Base-by-base conservation (phyloP, 2,797 vertebrate species). In the Gymnothorax javanicus region DNA sequence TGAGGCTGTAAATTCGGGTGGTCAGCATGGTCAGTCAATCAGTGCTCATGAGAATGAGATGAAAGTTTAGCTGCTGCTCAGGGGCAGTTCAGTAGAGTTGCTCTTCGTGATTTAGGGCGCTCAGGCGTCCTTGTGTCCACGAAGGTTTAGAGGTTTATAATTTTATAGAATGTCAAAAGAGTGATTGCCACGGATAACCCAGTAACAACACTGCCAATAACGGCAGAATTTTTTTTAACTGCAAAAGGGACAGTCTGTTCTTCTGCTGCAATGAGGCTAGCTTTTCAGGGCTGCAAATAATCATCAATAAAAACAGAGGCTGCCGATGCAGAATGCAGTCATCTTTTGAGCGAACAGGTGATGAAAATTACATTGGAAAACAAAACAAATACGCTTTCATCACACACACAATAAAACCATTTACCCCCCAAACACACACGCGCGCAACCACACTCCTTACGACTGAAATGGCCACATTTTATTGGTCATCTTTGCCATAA, bases 401-500 rank as follows among this genome's bases (percentile, higher is more conserved):
- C 92, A 60, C 56, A 77, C 56, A 77, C 56, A 90, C 94, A 88
- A 93, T 94, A 91, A 90, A 93, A 79, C 90, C 82, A 83, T 86
- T 67, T 50, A 59, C 89, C 86, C 9, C 50, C 81, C 82, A 71
- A 89, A 84, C 11, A 52, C 89, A 84, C 11, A 52, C 81, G 81
- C 75, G 88, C 86, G 11, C 56, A 77, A 82, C 71, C 73, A 58
- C 86, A 85, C 88, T 90, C 87, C 33, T 88, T 79, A 91, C 92
- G 67, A 88, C 91, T 95, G 93, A 93, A 91, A 93, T 89, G 93
- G 92, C 91, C 85, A 56, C 58, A 7, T 91, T 96, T 96, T 96
- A 96, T 95, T 93, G 89, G 94, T 89, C 93, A 92, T 91, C 94
- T 96, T 95, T 96, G 95, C 94, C 94, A 96, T 95, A 96, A 96